Evolutionary conservation across 2,888 invertebrate genomes (phyloP), one percentile per base, ranked within the genome.

Genomic region (Parasteatoda lunata): DNA sequence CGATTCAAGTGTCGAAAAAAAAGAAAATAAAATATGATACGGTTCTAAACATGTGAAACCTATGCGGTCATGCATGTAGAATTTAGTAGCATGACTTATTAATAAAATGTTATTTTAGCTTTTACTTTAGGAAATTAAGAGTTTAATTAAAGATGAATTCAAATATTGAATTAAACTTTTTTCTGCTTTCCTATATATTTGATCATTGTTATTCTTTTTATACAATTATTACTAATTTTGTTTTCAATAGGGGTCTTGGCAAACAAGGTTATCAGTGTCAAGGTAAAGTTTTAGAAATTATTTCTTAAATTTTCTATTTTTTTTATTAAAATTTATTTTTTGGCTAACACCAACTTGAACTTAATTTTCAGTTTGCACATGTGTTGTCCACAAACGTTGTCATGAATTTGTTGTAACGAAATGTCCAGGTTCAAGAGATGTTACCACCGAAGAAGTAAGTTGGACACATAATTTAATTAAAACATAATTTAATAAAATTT

Each of bases 351-450:
- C 30, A 30, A 30, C 4, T 71, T 52, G 9, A 30, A n/a, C 71
- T 71, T 71, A 48, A 6, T 85, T 66, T 79, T 3, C 94, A 98
- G 98, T 99, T 90, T 99, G 99, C 93, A 98, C 98, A 88, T 98
- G 98, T 93, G 99, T 99, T 91, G 99, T 99, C 89, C 99, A 99
- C 94, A 99, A 99, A 93, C 94, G 98, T 92, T 99, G 99, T 92
- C 99, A 99, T 93, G 95, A 96, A 91, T 95, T 96, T 89, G 98
- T 99, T 90, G 97, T 99, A 91, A 99, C 98, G 91, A 98, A 98
- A 94, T 99, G 99, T 93, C 99, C 99, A 83, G 99, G 98, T 90
- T 97, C 97, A 95, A 97, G 97, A 93, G 96, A 97, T 86, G 90
- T 88, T 30, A 86, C 91, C 90, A 91, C 91, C 90, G 91, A 93